Base-by-base conservation (phyloP, 53 echinoderm and acorn worm genomes). In the Echinometra lucunter region DNA sequence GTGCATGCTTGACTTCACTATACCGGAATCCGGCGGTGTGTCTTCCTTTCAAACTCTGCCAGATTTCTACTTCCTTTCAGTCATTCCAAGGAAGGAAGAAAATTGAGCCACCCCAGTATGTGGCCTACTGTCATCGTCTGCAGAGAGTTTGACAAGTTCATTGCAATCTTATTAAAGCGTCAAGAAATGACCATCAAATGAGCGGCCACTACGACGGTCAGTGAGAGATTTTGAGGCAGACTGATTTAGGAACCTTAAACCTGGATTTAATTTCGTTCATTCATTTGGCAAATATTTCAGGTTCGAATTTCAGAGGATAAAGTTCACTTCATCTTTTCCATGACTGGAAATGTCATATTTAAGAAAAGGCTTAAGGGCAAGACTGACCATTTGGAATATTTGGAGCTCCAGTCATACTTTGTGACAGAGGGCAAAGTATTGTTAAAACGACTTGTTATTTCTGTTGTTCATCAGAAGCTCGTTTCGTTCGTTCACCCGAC, bases 61-160 rank as follows among this genome's bases (percentile, higher is more conserved):
- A 85, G 85, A 85, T 47, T 49, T 81, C 15, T 7, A 85, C 85
- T 85, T 85, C 85, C 85, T 85, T 30, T 85, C 85, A 47, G 45
- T 85, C 45, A 85, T 45, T 85, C 85, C 47, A 85, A 28, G 28
- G 85, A 85, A 49, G 49, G 45, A 83, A 49, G 49, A 83, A 78
- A 83, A 49, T 9, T 28, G 85, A 85, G 85, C 45, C 13, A 49
- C 12, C 85, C 30, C 85, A 85, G 85, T 85, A 85, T 85, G 85
- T 53, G 85, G 85, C 85, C 85, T 85, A 49, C 85, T 85, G 85
- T 85, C 85, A 85, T 47, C 49, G 85, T 85, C 85, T 85, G n/a
- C 12, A 17, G 27, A 19, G 2, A 27, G n/a, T 49, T 83, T 85
- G 85, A 85, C 85, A 85, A 85, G 85, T 85, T 85, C 85, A 85